phyloP scores from a whole-genome alignment of 1,140 invertebrate genomes.

The Popillia japonica region DNA sequence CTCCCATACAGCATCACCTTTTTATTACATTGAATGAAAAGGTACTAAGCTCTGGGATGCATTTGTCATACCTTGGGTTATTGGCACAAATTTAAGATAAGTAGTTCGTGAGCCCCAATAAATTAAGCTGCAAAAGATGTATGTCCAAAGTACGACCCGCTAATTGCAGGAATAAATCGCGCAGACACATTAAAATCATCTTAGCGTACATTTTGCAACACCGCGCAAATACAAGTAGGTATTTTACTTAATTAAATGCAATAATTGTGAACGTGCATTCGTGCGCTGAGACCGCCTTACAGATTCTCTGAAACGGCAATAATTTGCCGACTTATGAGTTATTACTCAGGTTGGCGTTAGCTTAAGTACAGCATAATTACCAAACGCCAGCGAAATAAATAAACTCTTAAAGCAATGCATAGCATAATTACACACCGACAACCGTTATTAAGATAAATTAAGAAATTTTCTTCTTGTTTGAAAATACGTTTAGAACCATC shows the following conservation, averaged over 20 bases:
- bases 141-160: background rate
- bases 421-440: no score
- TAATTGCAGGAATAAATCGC: background rate
- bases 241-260: background rate
- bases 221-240: background rate
- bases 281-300: background rate
- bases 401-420: no score
- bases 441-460: background rate
- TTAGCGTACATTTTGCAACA: background rate
- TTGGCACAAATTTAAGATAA: no score
- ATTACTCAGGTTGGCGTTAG: background rate
- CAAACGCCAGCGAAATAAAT: background rate
- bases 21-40: no score
- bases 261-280: background rate
- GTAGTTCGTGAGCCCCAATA: background rate
- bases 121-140: background rate
- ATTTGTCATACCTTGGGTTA: no score
- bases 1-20: no score
- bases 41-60: no score
- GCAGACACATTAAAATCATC: background rate
- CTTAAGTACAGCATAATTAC: background rate
- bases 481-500: background rate
- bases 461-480: background rate
- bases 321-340: background rate
- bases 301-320: background rate